These are phyloP conservation scores for Leptopilina boulardi DNA, from an alignment of 1,140 invertebrate genomes.

Conservation along the genomic window DNA sequence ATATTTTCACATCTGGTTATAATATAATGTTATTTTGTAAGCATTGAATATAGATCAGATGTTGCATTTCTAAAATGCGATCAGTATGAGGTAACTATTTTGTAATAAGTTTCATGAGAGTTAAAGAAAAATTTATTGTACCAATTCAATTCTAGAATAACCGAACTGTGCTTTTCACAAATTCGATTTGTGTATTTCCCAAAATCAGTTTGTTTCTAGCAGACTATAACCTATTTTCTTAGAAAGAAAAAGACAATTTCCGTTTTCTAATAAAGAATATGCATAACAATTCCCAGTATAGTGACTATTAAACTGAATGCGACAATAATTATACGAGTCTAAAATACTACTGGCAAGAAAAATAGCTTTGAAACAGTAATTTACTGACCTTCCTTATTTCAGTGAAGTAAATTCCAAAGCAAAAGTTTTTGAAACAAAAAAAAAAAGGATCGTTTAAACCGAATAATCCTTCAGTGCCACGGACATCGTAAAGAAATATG, in stretches of 20 bases:
- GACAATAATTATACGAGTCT: slow-evolving; percentile 10
- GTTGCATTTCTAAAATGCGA: neutral
- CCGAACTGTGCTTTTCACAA: too few species aligned
- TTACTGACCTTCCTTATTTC: slow-evolving; percentile 21
- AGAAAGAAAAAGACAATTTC: neutral
- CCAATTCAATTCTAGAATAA: too few species aligned
- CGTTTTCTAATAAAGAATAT: neutral
- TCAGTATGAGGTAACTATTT: neutral
- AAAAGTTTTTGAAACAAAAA: too few species aligned
- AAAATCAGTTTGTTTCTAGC: too few species aligned
- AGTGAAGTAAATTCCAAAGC: neutral
- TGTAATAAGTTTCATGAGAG: neutral
- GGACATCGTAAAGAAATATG: neutral
- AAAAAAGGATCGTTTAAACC: slow-evolving; percentile 27
- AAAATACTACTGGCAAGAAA: neutral
- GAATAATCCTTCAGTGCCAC: slow-evolving; percentile 27
- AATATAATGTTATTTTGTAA: slow-evolving; percentile 1
- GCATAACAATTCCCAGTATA: neutral
- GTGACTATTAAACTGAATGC: neutral
- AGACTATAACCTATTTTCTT: too few species aligned
- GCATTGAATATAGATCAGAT: neutral
- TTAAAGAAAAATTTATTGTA: too few species aligned
- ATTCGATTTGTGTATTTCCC: too few species aligned
- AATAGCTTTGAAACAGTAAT: slow-evolving; percentile 8
- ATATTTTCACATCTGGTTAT: neutral